phyloP scores from a whole-genome alignment of 1,140 invertebrate species.

The Bombus balteatus region DNA sequence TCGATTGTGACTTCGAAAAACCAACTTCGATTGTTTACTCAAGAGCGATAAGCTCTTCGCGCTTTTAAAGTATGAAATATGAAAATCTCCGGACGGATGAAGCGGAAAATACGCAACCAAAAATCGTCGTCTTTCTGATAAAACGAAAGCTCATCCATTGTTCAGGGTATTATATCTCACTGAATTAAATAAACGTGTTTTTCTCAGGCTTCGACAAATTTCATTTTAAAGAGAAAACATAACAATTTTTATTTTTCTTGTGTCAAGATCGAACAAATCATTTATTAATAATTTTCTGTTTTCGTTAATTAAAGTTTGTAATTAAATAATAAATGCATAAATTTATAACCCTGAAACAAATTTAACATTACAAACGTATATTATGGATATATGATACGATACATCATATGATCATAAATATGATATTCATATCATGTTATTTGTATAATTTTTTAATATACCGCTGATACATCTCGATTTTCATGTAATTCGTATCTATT shows the following conservation, averaged over 20 bases:
- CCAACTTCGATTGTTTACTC: constrained; percentile 30
- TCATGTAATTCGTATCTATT: background rate
- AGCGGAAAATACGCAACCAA: background rate
- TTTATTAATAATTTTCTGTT: no score
- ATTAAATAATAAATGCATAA: no score
- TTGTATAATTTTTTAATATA: background rate
- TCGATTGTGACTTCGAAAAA: constrained; percentile 1
- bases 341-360: no score
- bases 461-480: no score
- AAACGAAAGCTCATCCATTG: background rate
- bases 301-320: no score
- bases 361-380: no score
- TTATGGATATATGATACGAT: no score
- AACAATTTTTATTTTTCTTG: background rate
- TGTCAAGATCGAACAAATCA: no score
- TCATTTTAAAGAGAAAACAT: background rate
- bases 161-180: background rate
- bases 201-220: background rate
- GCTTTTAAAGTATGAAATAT: constrained; percentile 3
- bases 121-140: background rate
- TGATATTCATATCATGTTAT: background rate
- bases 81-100: background rate
- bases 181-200: background rate
- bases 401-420: no score
- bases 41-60: background rate